Percentiles rank a stretch among this genome's conserved stretches.
Conservation (phyloP, 2,797 vertebrate species). For the Salmo trutta region DNA sequence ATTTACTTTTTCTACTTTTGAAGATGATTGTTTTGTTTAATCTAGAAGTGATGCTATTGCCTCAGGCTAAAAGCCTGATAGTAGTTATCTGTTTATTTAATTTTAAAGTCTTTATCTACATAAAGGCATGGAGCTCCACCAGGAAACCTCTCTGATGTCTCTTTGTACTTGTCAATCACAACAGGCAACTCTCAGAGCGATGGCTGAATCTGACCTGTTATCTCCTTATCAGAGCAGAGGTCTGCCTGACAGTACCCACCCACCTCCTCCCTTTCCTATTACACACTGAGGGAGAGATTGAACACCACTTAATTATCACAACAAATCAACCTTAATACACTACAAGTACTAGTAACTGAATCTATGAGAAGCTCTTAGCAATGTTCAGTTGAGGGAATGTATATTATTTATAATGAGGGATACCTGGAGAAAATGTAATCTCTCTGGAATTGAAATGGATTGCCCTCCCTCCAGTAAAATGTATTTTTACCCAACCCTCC, state of each 20-base stretch:
- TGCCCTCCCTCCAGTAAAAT: too few relatives aligned
- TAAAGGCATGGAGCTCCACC: constrained; percentile 66
- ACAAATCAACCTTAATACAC: constrained; percentile 19
- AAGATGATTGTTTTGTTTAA: constrained; percentile 78
- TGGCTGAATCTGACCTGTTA: background rate
- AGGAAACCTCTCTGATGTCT: constrained; percentile 57
- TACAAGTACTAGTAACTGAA: background rate
- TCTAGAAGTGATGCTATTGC: constrained; percentile 73
- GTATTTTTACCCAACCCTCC: too few relatives aligned
- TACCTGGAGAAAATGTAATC: too few relatives aligned
- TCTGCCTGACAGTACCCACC: constrained; percentile 53
- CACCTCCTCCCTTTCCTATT: constrained; percentile 37
- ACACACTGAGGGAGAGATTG: constrained; percentile 29
- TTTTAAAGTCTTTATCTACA: constrained; percentile 78
- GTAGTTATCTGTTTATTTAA: constrained; percentile 76
- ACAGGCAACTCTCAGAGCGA: constrained; percentile 35
- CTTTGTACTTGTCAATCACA: constrained; percentile 65
- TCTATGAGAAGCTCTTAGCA: background rate
- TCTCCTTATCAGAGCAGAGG: constrained; percentile 45
- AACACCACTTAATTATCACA: constrained; percentile 20
- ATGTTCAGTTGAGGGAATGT: background rate
- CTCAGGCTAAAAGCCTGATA: constrained; percentile 73
- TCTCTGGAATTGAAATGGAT: too few relatives aligned
- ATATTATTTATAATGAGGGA: too few relatives aligned
- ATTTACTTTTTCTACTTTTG: constrained; percentile 70